Conservation (phyloP, 2,888 invertebrate genomes). For the Apamea crenata region DNA sequence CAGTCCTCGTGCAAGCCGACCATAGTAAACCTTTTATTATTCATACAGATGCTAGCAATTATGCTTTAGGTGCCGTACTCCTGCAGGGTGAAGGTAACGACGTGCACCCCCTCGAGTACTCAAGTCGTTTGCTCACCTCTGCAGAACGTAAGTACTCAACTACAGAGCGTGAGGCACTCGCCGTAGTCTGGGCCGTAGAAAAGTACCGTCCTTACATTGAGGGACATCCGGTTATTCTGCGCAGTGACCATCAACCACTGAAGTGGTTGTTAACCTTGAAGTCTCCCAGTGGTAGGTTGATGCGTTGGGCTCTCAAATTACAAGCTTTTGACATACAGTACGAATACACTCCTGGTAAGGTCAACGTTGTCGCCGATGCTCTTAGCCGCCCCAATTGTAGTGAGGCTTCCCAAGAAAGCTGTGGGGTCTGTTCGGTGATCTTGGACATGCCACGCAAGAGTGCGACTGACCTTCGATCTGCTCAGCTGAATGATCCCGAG, state of each 20-base stretch:
- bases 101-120: conserved; percentile 1
- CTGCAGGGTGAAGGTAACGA: conserved; percentile 7
- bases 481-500: conserved; percentile 8
- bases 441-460: conserved; percentile 1
- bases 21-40: neutral
- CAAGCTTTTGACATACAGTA: conserved; percentile 6
- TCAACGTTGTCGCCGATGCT: conserved; percentile 2
- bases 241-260: conserved; percentile 10
- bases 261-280: neutral
- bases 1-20: neutral
- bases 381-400: too few relatives aligned
- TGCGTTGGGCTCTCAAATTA: neutral
- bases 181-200: neutral
- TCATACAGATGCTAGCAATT: conserved; percentile 5
- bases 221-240: neutral
- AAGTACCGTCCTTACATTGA: conserved; percentile 1
- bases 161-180: neutral
- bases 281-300: conserved; percentile 8
- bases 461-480: conserved; percentile 5
- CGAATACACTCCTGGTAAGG: conserved; percentile 5
- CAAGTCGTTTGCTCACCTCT: neutral
- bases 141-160: conserved; percentile 6
- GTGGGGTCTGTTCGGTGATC: conserved; percentile 13
- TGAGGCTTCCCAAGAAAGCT: neutral
- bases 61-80: neutral